Evolutionary conservation across 2,797 vertebrate genomes (phyloP).

Genomic region (Hoplostethus mediterraneus): DNA sequence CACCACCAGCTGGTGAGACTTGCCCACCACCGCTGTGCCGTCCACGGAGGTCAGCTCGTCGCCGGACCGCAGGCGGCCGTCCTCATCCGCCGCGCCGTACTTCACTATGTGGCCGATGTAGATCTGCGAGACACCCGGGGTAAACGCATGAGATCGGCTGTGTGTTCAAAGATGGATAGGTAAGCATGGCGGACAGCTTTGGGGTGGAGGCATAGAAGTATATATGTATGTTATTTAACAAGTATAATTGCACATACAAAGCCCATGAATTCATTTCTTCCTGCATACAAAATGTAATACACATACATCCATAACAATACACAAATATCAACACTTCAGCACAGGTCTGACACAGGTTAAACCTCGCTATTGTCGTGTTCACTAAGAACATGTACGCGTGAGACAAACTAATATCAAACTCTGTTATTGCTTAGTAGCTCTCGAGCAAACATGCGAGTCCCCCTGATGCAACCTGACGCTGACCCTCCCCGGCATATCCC

Average conservation of each 20-base stretch:
- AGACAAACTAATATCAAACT: too few species aligned
- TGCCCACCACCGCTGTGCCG: slow-evolving; percentile 96
- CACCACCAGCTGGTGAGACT: slow-evolving; percentile 98
- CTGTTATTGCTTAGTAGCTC: too few species aligned
- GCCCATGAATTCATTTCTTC: not conserved
- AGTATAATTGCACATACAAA: not conserved
- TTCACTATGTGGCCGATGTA: slow-evolving; percentile 99
- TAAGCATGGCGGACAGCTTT: not conserved
- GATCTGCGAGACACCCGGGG: slow-evolving; percentile 84
- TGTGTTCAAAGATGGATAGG: not conserved
- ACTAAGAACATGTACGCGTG: too few species aligned
- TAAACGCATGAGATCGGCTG: not conserved
- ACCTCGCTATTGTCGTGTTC: not conserved
- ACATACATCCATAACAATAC: too few species aligned
- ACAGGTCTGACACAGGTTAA: slow-evolving; percentile 5
- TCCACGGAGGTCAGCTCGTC: slow-evolving; percentile 98
- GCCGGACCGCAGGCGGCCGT: slow-evolving; percentile 95
- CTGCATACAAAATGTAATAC: not conserved
- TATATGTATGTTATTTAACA: not conserved
- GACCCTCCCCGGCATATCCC: too few species aligned
- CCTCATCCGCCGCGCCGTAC: slow-evolving; percentile 95
- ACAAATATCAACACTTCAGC: not conserved
- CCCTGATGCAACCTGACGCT: too few species aligned
- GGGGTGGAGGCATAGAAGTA: not conserved
- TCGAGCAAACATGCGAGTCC: too few species aligned